These are phyloP conservation scores for Psittacula derbiana DNA, from an alignment of 2,797 vertebrate genomes.

Conservation along the genomic window DNA sequence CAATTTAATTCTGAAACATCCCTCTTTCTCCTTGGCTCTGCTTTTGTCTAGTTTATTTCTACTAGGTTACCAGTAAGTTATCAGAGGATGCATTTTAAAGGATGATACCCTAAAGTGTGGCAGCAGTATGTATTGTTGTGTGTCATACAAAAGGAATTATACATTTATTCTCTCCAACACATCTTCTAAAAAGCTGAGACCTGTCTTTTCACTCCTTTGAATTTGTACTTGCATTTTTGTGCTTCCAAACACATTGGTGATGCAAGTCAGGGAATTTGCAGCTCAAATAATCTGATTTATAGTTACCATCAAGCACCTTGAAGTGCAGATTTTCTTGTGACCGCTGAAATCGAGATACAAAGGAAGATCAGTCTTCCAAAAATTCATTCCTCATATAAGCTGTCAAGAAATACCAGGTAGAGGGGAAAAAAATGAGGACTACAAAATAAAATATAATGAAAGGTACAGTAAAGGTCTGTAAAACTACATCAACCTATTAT, in stretches of 20 bases:
- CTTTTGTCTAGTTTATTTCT: neutral
- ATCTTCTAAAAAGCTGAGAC: neutral
- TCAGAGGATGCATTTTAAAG: neutral
- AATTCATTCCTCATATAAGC: neutral
- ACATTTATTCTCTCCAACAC: neutral
- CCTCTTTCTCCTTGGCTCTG: neutral
- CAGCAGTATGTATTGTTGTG: neutral
- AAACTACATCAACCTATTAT: slow-evolving; percentile 19
- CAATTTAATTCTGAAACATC: neutral
- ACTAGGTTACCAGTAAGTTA: neutral
- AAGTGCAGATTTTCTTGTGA: slow-evolving; percentile 13
- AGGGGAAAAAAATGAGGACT: neutral
- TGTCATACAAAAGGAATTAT: neutral
- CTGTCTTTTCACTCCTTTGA: neutral
- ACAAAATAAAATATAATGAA: slow-evolving; percentile 17
- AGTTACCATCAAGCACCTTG: neutral
- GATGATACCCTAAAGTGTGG: neutral
- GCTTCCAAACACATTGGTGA: neutral
- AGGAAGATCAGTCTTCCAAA: slow-evolving; percentile 6
- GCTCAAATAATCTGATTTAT: neutral
- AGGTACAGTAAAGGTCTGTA: neutral
- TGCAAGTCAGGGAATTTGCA: neutral
- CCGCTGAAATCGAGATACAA: neutral
- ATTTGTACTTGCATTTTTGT: neutral
- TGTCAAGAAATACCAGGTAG: neutral